Evolutionary conservation across 1,140 invertebrate species (phyloP), one percentile per base, ranked within the genome.

Genomic region (Lepeophtheirus salmonis): DNA sequence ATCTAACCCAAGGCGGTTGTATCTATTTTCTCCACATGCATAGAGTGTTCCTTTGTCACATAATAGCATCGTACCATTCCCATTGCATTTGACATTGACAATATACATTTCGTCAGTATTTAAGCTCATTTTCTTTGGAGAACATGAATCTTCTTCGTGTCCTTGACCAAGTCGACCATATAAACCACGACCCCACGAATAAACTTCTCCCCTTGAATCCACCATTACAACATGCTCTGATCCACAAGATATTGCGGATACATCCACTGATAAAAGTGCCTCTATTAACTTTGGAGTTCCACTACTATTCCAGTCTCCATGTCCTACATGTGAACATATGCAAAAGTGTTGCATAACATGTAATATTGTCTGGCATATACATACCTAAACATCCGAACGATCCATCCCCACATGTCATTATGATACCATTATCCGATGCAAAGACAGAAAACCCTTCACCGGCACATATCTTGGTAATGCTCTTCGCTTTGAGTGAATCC

Each of bases 381-480:
- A 10, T 21, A n/a, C 83, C 83, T 3, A 84, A 68, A 64, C 78
- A 79, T 30, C 80, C 78, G 61, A 71, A 72, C 2, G 72, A 69
- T 20, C 80, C 80, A 70, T 80, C 77, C 0, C 84, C 83, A 70
- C 82, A 84, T 49, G 79, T 80, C 67, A 84, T 74, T 0, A 84
- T 69, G 26, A 82, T 77, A 14, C 84, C 83, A 62, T 78, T 77
- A 64, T 82, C 77, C 61, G 77, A 41, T 3, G 57, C 50, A 64
- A 56, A 59, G 10, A 50, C 41, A 4, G 65, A 67, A 56, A 65
- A 79, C 2, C 73, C 73, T 55, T 77, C 73, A 1, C 78, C 78
- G 48, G 77, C 78, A 62, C 70, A 72, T 17, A 77, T 71, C 26
- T 75, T 73, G 16, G 76, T 73, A 54, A 82, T 76, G 26, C 76